phyloP scores from a whole-genome alignment of 2,113 vertebrate species.

The Phoxinus phoxinus region DNA sequence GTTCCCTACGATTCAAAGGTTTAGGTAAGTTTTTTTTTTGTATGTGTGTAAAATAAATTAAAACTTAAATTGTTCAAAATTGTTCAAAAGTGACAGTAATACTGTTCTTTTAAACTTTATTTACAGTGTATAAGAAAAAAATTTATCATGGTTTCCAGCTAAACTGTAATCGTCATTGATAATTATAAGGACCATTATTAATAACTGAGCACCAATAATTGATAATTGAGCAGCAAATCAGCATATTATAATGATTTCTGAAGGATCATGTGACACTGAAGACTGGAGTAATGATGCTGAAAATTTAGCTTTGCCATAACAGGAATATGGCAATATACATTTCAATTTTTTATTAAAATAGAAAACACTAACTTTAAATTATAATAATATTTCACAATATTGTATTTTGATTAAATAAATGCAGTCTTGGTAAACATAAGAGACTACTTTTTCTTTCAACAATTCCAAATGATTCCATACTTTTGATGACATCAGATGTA shows the following conservation, averaged over 20 bases:
- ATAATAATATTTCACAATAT: neutral
- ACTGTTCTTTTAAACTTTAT: neutral
- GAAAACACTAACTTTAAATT: neutral
- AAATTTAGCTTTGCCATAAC: neutral
- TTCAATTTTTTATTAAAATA: neutral
- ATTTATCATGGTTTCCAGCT: neutral
- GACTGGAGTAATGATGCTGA: neutral
- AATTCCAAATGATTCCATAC: neutral
- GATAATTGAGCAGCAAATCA: neutral
- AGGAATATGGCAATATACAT: neutral
- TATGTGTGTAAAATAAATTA: neutral
- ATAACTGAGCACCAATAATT: neutral
- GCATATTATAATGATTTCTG: no score
- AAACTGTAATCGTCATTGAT: neutral
- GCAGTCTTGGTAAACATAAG: neutral
- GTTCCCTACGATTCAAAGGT: no score
- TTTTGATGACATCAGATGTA: neutral
- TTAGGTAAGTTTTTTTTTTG: no score
- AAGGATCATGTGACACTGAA: neutral
- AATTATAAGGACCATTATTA: neutral
- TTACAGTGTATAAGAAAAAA: neutral
- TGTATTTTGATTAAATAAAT: neutral
- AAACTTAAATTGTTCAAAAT: neutral
- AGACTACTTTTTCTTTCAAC: neutral
- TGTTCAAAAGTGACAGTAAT: neutral